A percentile compares a stretch with the other conserved stretches of the same genome.
These are phyloP conservation scores for Phylloscopus trochilus DNA, from an alignment of 2,113 vertebrate genomes.

Conservation along the genomic window DNA sequence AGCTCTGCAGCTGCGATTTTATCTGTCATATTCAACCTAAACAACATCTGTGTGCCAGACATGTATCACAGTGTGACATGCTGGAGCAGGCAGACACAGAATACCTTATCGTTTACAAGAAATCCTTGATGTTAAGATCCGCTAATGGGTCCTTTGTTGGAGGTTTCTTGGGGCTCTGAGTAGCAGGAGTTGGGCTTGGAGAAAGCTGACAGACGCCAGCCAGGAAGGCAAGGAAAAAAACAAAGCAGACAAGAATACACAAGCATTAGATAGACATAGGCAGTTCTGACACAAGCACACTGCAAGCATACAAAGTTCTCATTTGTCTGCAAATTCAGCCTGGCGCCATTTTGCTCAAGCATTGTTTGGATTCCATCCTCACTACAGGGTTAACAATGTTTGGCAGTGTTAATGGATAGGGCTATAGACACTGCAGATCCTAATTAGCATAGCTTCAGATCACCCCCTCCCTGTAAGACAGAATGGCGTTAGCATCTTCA, in stretches of 20 bases:
- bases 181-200: slow-evolving; percentile 88
- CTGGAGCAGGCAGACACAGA: slow-evolving; percentile 49
- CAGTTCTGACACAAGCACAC: background rate
- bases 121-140: slow-evolving; percentile 99
- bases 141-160: slow-evolving; percentile 98
- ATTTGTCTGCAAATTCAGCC: background rate
- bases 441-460: background rate
- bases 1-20: background rate
- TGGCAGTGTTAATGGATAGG: background rate
- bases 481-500: background rate
- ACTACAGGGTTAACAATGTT: background rate
- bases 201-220: slow-evolving; percentile 80
- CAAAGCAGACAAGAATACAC: slow-evolving; percentile 63
- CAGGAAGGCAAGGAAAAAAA: slow-evolving; percentile 63
- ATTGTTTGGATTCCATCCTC: background rate
- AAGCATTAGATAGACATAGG: slow-evolving; percentile 54
- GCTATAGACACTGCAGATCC: background rate
- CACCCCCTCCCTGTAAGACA: background rate
- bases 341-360: background rate
- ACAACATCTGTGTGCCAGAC: slow-evolving; percentile 15
- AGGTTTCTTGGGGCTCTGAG: slow-evolving; percentile 96
- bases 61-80: background rate
- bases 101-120: slow-evolving; percentile 92
- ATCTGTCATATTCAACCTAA: background rate
- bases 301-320: slow-evolving; percentile 15